Percentiles rank a stretch among this genome's conserved stretches.
Evolutionary conservation across 2,797 vertebrate genomes (phyloP).

Genomic region (Phrynocephalus guinanensis): DNA sequence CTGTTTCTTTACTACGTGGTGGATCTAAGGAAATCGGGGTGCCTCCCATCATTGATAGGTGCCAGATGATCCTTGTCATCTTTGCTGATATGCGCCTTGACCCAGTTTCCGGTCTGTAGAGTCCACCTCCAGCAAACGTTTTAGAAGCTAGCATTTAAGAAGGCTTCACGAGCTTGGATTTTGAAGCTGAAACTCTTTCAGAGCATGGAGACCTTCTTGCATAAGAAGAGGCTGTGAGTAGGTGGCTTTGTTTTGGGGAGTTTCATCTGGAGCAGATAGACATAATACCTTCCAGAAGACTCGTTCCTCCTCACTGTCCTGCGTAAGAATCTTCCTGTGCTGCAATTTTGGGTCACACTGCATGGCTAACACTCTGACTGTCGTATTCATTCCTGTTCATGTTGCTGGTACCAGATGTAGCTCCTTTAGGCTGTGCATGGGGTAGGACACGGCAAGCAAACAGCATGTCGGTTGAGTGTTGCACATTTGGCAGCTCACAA

Average conservation of each 20-base stretch:
- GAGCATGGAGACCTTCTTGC: not conserved
- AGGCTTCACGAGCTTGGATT: not conserved
- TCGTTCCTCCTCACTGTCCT: not conserved
- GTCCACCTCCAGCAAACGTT: not conserved
- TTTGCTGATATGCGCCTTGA: slow-evolving; percentile 10
- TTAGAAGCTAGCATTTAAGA: not conserved
- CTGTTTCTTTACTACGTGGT: slow-evolving; percentile 37
- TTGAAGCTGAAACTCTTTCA: not conserved
- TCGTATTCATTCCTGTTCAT: not conserved
- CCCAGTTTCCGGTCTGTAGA: not conserved
- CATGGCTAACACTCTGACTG: too few relatives aligned
- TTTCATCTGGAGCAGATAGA: not conserved
- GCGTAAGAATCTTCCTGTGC: not conserved
- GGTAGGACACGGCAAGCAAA: too few relatives aligned
- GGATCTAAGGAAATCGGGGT: slow-evolving; percentile 35
- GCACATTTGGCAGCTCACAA: too few relatives aligned
- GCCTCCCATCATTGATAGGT: slow-evolving; percentile 52
- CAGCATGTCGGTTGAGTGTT: too few relatives aligned
- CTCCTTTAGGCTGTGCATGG: too few relatives aligned
- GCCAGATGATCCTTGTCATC: not conserved
- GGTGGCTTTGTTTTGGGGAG: too few relatives aligned
- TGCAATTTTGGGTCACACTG: not conserved
- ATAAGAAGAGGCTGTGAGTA: too few relatives aligned
- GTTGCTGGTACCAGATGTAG: not conserved
- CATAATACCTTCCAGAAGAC: not conserved